Conservation (phyloP, 2,797 vertebrate genomes). For the Calcarius lapponicus region DNA sequence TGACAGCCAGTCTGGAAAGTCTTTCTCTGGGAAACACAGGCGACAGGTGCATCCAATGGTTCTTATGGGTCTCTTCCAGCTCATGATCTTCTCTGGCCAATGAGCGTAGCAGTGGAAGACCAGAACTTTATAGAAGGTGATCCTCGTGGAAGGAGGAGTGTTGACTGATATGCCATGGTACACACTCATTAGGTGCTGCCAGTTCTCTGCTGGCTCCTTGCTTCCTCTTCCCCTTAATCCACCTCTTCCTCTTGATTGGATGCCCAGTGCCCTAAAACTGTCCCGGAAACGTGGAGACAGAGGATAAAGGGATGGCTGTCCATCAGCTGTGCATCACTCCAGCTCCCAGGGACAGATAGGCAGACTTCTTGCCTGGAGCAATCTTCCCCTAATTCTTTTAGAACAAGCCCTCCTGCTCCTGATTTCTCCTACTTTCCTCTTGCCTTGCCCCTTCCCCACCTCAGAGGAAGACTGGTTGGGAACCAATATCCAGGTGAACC, state of each 20-base stretch:
- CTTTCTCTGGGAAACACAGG: neutral
- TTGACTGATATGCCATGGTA: neutral
- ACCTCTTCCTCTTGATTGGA: neutral
- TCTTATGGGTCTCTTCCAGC: neutral
- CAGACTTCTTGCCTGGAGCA: neutral
- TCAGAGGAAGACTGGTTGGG: neutral
- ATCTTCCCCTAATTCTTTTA: neutral
- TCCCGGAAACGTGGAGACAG: neutral
- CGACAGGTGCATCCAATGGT: neutral
- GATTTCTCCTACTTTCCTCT: neutral
- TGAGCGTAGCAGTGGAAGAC: neutral
- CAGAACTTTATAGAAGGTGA: neutral
- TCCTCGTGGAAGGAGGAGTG: neutral
- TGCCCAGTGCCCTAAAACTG: neutral
- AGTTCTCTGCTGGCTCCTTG: accelerated
- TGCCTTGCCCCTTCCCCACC: neutral
- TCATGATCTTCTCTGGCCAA: neutral
- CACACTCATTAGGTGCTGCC: neutral
- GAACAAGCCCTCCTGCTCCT: neutral
- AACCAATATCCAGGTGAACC: slow-evolving; percentile 20
- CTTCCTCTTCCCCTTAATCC: neutral
- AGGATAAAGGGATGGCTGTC: neutral
- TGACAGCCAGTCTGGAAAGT: neutral
- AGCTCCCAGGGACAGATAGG: neutral
- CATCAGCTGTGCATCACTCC: neutral